Percentiles rank a stretch among this genome's conserved stretches.
phyloP scores from a whole-genome alignment of 2,113 vertebrate species.

The Todiramphus saurophagus region DNA sequence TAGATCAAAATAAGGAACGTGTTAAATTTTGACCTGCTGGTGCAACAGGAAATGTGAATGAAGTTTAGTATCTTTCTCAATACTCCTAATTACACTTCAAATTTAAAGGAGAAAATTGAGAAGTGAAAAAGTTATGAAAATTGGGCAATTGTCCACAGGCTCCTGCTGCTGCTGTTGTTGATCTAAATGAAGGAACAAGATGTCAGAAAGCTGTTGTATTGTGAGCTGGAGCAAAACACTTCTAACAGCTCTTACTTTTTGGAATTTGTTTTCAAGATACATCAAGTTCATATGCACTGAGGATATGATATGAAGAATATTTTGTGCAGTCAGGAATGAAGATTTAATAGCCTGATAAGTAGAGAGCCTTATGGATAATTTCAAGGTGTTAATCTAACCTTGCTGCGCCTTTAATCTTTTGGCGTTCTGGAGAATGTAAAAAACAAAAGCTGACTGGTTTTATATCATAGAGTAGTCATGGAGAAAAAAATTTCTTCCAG shows the following conservation, averaged over 20 bases:
- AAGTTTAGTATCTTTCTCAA: background rate
- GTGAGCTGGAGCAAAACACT: constrained; percentile 19
- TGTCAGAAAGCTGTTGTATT: background rate
- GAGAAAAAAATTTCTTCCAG: constrained; percentile 37
- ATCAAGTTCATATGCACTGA: background rate
- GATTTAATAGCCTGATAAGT: constrained; percentile 47
- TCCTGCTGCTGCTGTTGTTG: background rate
- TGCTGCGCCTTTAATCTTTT: constrained; percentile 40
- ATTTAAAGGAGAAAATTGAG: background rate
- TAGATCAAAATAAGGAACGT: background rate
- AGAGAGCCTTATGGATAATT: constrained; percentile 35
- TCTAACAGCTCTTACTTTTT: background rate
- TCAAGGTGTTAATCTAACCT: constrained; percentile 50
- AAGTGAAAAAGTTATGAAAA: background rate
- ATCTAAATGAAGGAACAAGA: background rate
- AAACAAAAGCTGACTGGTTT: constrained; percentile 47
- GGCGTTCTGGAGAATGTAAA: background rate
- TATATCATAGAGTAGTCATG: constrained; percentile 14
- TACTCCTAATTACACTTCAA: background rate
- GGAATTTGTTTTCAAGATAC: background rate
- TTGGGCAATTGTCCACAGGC: background rate
- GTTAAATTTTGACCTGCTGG: background rate
- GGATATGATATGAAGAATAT: background rate
- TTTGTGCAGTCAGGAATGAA: constrained; percentile 16
- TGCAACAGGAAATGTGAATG: background rate